These are phyloP conservation scores for Oryzias dopingdopingensis DNA, from an alignment of 2,797 vertebrate species.

Conservation along the genomic window DNA sequence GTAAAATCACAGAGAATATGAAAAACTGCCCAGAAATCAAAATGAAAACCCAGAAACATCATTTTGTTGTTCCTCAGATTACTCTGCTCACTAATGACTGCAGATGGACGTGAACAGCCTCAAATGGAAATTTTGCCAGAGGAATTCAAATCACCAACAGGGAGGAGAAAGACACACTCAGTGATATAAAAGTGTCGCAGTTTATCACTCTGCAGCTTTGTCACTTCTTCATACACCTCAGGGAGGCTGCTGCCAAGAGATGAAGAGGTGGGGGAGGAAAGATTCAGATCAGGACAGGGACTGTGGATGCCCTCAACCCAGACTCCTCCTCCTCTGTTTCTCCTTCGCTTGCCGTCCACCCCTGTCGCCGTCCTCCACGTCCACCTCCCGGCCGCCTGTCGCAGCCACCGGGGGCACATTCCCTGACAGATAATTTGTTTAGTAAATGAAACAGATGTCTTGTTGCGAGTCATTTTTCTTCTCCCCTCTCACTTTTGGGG, in stretches of 20 bases:
- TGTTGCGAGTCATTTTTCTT: slow-evolving; percentile 45
- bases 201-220: slow-evolving; percentile 29
- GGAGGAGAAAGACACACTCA: slow-evolving; percentile 18
- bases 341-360: slow-evolving; percentile 39
- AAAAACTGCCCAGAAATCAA: neutral
- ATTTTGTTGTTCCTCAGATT: neutral
- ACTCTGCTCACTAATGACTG: neutral
- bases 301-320: slow-evolving; percentile 31
- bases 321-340: slow-evolving; percentile 23
- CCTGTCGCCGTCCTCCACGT: slow-evolving; percentile 14
- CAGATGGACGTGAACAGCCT: neutral
- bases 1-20: neutral
- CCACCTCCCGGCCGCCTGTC: slow-evolving; percentile 31
- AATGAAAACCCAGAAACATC: neutral
- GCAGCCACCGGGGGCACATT: slow-evolving; percentile 51
- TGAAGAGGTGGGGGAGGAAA: slow-evolving; percentile 13
- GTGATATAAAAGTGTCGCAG: slow-evolving; percentile 30
- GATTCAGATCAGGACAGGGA: slow-evolving; percentile 3
- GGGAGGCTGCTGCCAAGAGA: slow-evolving; percentile 28
- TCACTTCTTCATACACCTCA: slow-evolving; percentile 30
- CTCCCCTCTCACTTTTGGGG: slow-evolving; percentile 6
- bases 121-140: neutral
- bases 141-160: slow-evolving; percentile 22
- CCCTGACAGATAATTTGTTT: slow-evolving; percentile 74
- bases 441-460: slow-evolving; percentile 83